Percentiles rank a stretch among this genome's conserved stretches.
Evolutionary conservation across 1,140 invertebrate species (phyloP).

Genomic region (Grapholita molesta): DNA sequence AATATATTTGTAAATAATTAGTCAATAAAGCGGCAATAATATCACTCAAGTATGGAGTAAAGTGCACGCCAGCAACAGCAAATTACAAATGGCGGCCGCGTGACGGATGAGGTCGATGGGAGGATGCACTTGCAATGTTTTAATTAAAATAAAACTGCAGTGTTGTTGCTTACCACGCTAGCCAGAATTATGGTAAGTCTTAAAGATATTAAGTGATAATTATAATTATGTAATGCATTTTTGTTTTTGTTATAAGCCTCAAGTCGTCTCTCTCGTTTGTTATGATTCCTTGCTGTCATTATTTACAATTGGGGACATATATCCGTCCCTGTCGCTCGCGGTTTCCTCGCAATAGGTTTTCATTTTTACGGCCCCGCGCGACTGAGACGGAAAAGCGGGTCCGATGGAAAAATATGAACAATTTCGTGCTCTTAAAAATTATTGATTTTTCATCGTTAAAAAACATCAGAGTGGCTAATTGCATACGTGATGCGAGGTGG

Average conservation of each 20-base stretch:
- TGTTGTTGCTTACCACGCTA: conserved; percentile 27
- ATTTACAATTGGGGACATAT: conserved; percentile 65
- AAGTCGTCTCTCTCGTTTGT: conserved; percentile 61
- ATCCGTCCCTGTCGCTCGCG: conserved; percentile 57
- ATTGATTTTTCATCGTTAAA: conserved; percentile 72
- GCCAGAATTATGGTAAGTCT: conserved; percentile 39
- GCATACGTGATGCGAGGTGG: conserved; percentile 54
- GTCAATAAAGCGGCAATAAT: not conserved
- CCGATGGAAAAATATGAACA: conserved; percentile 73
- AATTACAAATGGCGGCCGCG: conserved; percentile 44
- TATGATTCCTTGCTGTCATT: conserved; percentile 63
- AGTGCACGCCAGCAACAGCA: conserved; percentile 9
- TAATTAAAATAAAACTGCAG: conserved; percentile 39
- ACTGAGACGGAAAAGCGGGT: conserved; percentile 57
- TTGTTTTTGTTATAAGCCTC: conserved; percentile 50
- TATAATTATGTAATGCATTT: conserved; percentile 46
- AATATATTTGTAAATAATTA: not conserved
- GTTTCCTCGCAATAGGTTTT: conserved; percentile 66
- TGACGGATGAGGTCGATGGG: conserved; percentile 52
- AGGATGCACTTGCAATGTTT: conserved; percentile 56
- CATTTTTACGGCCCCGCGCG: conserved; percentile 62
- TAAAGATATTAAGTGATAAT: conserved; percentile 22
- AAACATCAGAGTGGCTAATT: conserved; percentile 53
- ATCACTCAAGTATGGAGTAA: not conserved
- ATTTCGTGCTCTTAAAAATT: conserved; percentile 71